These are phyloP conservation scores for Parascotia fuliginaria DNA, from an alignment of 2,888 invertebrate species.

Conservation along the genomic window DNA sequence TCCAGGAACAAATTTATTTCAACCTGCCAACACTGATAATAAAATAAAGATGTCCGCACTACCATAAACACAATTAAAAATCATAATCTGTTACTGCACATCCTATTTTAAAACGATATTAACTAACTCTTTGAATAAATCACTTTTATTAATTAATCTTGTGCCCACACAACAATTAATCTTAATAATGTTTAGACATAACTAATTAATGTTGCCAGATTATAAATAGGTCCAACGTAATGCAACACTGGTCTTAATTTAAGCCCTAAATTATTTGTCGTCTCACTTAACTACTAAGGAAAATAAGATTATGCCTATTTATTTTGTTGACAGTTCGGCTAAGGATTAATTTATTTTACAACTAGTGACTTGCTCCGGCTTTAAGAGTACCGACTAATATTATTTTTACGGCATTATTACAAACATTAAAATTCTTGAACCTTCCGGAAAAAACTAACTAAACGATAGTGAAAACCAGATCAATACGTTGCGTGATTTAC, in stretches of 20 bases:
- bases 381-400: too few relatives aligned
- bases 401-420: too few relatives aligned
- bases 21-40: background rate
- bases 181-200: conserved; percentile 35
- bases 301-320: too few relatives aligned
- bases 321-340: too few relatives aligned
- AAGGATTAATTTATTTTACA: too few relatives aligned
- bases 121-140: conserved; percentile 17
- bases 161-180: conserved; percentile 21
- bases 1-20: too few relatives aligned
- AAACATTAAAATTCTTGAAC: too few relatives aligned
- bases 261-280: background rate
- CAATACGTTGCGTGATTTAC: too few relatives aligned
- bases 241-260: background rate
- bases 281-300: too few relatives aligned
- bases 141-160: conserved; percentile 26
- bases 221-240: conserved; percentile 12
- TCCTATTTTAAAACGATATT: conserved; percentile 20
- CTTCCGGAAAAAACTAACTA: too few relatives aligned
- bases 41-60: conserved; percentile 5
- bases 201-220: conserved; percentile 28
- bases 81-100: conserved; percentile 5
- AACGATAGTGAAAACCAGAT: too few relatives aligned
- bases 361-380: too few relatives aligned
- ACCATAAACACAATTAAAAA: conserved; percentile 10